These are phyloP conservation scores for Matsumurasca onukii DNA, from an alignment of 1,140 invertebrate genomes.

Conservation along the genomic window DNA sequence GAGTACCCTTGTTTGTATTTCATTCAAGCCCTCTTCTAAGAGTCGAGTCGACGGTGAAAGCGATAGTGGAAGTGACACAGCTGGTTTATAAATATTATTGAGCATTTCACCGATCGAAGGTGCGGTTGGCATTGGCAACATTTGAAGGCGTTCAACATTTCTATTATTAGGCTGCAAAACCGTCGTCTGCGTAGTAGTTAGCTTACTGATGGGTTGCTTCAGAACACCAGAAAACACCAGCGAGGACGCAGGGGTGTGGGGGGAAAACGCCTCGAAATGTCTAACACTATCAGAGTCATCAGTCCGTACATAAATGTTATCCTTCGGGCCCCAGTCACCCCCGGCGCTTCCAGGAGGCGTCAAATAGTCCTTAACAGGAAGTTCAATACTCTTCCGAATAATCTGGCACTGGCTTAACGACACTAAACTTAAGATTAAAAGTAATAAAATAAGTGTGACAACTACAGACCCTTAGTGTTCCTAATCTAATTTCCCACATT, in stretches of 20 bases:
- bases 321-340: background rate
- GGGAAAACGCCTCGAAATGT: constrained; percentile 6
- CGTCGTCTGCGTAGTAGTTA: background rate
- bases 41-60: no score
- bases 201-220: background rate
- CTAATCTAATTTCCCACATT: constrained; percentile 8
- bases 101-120: no score
- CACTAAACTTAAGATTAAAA: background rate
- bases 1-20: no score
- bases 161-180: background rate
- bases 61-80: no score
- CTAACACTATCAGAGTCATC: background rate
- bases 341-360: background rate
- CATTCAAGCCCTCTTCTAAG: no score
- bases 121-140: no score
- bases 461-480: background rate
- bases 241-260: constrained; percentile 9
- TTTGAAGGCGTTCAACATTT: background rate
- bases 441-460: background rate
- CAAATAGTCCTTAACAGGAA: constrained; percentile 9
- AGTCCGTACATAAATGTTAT: background rate
- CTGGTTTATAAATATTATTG: no score
- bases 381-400: constrained; percentile 5
- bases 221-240: background rate
- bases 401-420: background rate